Base-by-base conservation (phyloP, 2,797 vertebrate species). In the Anomalospiza imberbis region DNA sequence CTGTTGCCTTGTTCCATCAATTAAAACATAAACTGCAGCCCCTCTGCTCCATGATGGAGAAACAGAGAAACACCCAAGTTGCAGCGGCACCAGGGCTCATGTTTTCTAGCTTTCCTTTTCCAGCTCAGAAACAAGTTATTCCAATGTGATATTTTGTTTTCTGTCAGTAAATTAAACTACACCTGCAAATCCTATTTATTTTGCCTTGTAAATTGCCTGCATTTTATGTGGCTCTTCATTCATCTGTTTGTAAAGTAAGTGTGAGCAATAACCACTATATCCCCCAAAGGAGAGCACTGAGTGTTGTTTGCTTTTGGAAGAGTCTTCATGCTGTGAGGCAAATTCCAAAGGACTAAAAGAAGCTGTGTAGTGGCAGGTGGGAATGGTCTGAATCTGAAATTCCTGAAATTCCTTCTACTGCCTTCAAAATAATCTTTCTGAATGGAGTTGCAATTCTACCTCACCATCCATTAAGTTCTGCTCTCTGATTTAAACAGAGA, bases 151-250 rank as follows among this genome's bases (percentile, higher is more conserved):
- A 28, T 34, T 88, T 78, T 73, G 47, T n/a, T 88, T 94, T 47
- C 48, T 1, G 0, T 34, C 83, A 75, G 32, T 70, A 90, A 90
- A 94, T 96, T 90, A 91, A 91, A 55, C 26, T 70, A 26, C 51
- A 62, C 15, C 62, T 66, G 22, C 29, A 88, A 85, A 81, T 84
- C 34, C 60, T 78, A 32, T 86, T 86, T 90, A 62, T 84, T 91
- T 81, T 73, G 5, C 28, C 74, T 55, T 86, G 54, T 63, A 76
- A 87, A 87, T 67, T 63, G 19, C 57, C 50, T 29, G 32, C 17
- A 42, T 85, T 94, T 95, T 85, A 79, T 76, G 60, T 66, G 86
- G 16, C 58, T 95, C 40, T 90, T 78, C 66, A 65, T 22, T 78
- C 61, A 84, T 45, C n/a, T 75, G 36, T 78, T 82, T 60, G 50